Evolutionary conservation across 2,113 vertebrate species (phyloP).

Genomic region (Recurvirostra avosetta): DNA sequence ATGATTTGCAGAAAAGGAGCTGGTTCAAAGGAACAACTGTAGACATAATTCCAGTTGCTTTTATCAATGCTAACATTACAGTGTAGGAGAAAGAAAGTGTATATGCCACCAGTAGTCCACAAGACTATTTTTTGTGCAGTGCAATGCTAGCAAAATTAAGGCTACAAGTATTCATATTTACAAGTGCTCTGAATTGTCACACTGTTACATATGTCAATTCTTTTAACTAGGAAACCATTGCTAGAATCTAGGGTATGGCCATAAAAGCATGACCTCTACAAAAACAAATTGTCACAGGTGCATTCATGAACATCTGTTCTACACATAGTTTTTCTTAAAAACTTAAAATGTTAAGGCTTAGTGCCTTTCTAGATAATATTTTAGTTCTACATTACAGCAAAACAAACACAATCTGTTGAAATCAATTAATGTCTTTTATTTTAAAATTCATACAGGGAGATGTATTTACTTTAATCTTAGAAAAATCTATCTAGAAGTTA

Average conservation of each 20-base stretch:
- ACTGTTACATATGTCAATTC: background rate
- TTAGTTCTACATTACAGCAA: background rate
- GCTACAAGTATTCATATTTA: background rate
- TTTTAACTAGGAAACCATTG: background rate
- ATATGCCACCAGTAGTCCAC: accelerated
- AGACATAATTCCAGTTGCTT: background rate
- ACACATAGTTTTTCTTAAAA: background rate
- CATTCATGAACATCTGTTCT: background rate
- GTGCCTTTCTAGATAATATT: background rate
- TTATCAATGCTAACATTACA: background rate
- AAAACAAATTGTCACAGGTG: background rate
- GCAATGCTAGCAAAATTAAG: background rate
- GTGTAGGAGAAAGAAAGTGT: background rate
- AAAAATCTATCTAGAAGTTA: background rate
- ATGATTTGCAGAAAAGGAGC: background rate
- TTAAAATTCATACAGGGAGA: background rate
- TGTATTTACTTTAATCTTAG: background rate
- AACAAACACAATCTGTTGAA: background rate
- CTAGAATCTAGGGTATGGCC: background rate
- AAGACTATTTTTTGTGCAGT: background rate
- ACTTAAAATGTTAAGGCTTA: background rate
- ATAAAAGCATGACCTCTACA: background rate
- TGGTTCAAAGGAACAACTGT: background rate
- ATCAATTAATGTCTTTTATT: background rate
- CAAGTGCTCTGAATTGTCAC: background rate